These are phyloP conservation scores for Philotrypesis tridentata DNA, from an alignment of 1,140 invertebrate genomes.

Conservation along the genomic window DNA sequence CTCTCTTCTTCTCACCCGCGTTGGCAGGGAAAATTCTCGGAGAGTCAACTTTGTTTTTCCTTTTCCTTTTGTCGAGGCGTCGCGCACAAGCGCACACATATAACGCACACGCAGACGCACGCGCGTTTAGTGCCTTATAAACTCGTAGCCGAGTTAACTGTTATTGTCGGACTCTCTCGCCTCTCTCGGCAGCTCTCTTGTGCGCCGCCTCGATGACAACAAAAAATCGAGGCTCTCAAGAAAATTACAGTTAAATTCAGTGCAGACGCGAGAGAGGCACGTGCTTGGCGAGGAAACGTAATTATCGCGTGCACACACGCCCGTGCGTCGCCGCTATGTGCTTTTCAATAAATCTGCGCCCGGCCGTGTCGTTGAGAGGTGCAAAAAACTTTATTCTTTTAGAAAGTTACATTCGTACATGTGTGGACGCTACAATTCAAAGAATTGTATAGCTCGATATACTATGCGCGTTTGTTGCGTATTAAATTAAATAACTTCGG, in stretches of 20 bases:
- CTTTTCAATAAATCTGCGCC: neutral
- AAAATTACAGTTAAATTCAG: constrained; percentile 25
- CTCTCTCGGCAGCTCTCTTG: neutral
- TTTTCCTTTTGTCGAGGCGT: too few species aligned
- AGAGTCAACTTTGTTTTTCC: too few species aligned
- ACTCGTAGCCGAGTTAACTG: neutral
- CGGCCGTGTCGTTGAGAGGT: neutral
- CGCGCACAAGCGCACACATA: too few species aligned
- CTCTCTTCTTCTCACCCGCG: too few species aligned
- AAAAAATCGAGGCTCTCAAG: neutral
- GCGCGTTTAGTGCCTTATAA: too few species aligned
- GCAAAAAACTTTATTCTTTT: constrained; percentile 1
- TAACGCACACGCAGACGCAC: too few species aligned
- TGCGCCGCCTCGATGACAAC: neutral
- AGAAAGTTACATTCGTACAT: constrained; percentile 11
- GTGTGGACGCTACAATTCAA: neutral
- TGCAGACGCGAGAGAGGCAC: too few species aligned
- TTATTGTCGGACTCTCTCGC: neutral
- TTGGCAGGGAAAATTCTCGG: too few species aligned
- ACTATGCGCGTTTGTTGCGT: too few species aligned
- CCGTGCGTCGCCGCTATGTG: too few species aligned
- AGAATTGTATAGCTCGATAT: neutral
- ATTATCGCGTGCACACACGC: neutral
- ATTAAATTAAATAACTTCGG: too few species aligned
- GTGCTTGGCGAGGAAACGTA: neutral